Conservation (phyloP, 2,113 vertebrate genomes). For the Cyanistes caeruleus region DNA sequence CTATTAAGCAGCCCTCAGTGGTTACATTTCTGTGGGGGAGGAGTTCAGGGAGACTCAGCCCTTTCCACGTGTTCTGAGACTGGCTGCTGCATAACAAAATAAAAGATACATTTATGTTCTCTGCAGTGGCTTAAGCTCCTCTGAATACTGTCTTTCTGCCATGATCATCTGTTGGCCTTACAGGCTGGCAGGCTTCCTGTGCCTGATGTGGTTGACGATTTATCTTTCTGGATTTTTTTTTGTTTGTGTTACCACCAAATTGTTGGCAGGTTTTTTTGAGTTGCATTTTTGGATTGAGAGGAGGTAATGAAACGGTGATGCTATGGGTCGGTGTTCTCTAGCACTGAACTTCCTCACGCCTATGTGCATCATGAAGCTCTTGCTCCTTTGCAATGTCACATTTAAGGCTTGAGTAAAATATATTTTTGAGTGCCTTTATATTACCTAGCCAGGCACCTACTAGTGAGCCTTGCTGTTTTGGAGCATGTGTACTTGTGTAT, state of each 20-base stretch:
- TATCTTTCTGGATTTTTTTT: background rate
- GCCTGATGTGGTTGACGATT: background rate
- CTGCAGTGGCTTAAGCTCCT: background rate
- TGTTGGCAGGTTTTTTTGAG: background rate
- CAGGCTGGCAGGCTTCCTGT: background rate
- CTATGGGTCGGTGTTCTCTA: accelerated
- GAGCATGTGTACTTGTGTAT: background rate
- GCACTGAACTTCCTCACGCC: background rate
- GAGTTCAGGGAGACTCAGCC: background rate
- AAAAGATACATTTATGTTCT: background rate
- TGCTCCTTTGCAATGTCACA: background rate
- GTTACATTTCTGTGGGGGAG: background rate
- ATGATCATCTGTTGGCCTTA: background rate
- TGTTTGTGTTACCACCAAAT: background rate
- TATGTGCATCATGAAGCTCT: background rate
- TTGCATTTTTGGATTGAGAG: background rate
- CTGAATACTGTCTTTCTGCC: background rate
- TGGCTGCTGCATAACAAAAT: background rate
- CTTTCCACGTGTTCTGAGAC: background rate
- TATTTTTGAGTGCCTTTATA: background rate
- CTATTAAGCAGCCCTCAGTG: too few species aligned
- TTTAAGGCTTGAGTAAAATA: background rate
- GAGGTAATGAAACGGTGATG: background rate
- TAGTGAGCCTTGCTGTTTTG: background rate
- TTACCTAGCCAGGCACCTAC: background rate